These are phyloP conservation scores for Alosa sapidissima DNA, from an alignment of 2,797 vertebrate genomes.

Conservation along the genomic window DNA sequence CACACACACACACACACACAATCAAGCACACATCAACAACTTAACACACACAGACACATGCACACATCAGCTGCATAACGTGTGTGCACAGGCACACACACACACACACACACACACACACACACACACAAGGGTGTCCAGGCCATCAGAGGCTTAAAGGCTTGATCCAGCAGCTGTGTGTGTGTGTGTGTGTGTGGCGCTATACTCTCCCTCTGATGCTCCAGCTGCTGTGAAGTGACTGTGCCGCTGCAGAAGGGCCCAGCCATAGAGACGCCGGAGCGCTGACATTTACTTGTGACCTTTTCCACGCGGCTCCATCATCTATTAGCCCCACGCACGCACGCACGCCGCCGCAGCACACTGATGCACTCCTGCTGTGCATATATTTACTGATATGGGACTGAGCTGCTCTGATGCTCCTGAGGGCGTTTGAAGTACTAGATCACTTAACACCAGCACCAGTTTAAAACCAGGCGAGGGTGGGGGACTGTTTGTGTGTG, in stretches of 20 bases:
- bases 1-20: neutral
- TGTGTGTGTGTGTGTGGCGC: neutral
- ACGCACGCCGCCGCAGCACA: slow-evolving; percentile 38
- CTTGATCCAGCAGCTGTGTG: neutral
- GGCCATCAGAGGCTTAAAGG: neutral
- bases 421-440: neutral
- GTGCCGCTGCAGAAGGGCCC: slow-evolving; percentile 46
- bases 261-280: slow-evolving; percentile 53
- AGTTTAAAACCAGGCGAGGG: slow-evolving; percentile 29
- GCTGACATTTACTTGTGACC: slow-evolving; percentile 61
- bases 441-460: slow-evolving; percentile 47
- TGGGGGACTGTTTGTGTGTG: neutral
- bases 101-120: neutral
- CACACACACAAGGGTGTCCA: neutral
- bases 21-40: neutral
- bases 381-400: slow-evolving; percentile 56
- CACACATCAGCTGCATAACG: neutral
- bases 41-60: neutral
- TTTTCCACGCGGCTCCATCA: slow-evolving; percentile 58
- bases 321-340: slow-evolving; percentile 49
- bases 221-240: slow-evolving; percentile 39
- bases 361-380: slow-evolving; percentile 55
- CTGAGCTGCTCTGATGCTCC: slow-evolving; percentile 14
- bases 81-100: neutral
- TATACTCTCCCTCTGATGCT: slow-evolving; percentile 38